A percentile compares a stretch with the other conserved stretches of the same genome.
These are phyloP conservation scores for Meandrusa payeni DNA, from an alignment of 2,888 invertebrate genomes.

Conservation along the genomic window DNA sequence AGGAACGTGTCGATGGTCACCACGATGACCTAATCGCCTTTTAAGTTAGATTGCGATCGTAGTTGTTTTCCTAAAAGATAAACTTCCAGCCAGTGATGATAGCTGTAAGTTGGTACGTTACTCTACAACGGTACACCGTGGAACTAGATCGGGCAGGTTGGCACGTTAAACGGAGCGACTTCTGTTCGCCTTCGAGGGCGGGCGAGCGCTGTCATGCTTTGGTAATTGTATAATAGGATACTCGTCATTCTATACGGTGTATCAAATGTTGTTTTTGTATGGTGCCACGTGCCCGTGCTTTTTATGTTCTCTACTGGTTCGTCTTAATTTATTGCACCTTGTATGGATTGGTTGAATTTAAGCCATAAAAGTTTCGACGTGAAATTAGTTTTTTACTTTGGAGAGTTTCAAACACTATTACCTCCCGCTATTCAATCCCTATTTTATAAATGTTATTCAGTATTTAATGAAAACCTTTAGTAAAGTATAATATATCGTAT, in stretches of 20 bases:
- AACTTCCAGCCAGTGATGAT: constrained; percentile 30
- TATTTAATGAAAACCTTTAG: too few species aligned
- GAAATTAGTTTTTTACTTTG: too few species aligned
- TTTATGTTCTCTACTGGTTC: not conserved
- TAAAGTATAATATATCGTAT: too few species aligned
- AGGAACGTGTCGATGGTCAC: too few species aligned
- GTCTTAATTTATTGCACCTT: not conserved
- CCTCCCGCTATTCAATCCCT: too few species aligned
- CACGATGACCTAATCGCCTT: too few species aligned
- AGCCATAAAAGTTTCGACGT: too few species aligned
- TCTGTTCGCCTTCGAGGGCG: constrained; percentile 18
- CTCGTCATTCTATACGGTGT: constrained; percentile 17
- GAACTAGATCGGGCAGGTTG: constrained; percentile 11
- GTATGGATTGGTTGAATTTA: not conserved
- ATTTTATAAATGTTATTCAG: too few species aligned
- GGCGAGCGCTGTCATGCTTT: constrained; percentile 17
- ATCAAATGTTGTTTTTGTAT: constrained; percentile 16
- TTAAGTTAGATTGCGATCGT: too few species aligned
- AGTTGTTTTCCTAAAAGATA: constrained; percentile 43
- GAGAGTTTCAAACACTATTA: too few species aligned
- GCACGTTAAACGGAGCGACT: constrained; percentile 18
- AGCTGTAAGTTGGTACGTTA: constrained; percentile 23
- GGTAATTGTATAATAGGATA: constrained; percentile 18
- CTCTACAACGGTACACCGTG: constrained; percentile 16
- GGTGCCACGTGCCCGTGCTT: not conserved